Evolutionary conservation across 2,113 vertebrate species (phyloP).

Genomic region (Ptyas mucosa): DNA sequence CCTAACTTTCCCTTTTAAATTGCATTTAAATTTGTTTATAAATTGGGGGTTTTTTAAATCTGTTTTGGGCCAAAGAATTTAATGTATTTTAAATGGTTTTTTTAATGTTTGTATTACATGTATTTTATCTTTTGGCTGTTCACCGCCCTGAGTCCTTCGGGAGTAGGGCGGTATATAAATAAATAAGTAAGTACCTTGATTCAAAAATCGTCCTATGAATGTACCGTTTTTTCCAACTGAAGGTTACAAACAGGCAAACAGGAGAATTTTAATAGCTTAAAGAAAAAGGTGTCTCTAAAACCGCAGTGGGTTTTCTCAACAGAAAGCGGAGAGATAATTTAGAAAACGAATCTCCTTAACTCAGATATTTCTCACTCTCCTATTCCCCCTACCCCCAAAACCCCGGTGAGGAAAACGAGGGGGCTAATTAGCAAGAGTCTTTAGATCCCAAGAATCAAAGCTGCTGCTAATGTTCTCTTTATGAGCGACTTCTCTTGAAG

Average conservation of each 20-base stretch:
- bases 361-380: not conserved
- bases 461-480: slow-evolving; percentile 11
- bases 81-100: too few relatives aligned
- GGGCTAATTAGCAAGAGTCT: not conserved
- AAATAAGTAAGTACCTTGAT: not conserved
- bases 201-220: not conserved
- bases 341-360: not conserved
- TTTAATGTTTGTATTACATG: too few relatives aligned
- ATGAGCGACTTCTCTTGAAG: not conserved
- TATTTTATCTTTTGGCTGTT: too few relatives aligned
- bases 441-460: slow-evolving; percentile 12
- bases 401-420: not conserved
- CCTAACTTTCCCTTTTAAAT: too few relatives aligned
- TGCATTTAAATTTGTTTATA: too few relatives aligned
- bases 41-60: too few relatives aligned
- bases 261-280: not conserved
- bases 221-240: not conserved
- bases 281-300: not conserved
- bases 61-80: too few relatives aligned
- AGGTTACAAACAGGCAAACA: not conserved
- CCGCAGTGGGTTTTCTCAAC: not conserved
- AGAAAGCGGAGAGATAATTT: not conserved
- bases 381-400: not conserved
- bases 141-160: too few relatives aligned
- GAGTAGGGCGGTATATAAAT: too few relatives aligned